These are phyloP conservation scores for Papilio helenus DNA, from an alignment of 1,140 invertebrate species.

Conservation along the genomic window DNA sequence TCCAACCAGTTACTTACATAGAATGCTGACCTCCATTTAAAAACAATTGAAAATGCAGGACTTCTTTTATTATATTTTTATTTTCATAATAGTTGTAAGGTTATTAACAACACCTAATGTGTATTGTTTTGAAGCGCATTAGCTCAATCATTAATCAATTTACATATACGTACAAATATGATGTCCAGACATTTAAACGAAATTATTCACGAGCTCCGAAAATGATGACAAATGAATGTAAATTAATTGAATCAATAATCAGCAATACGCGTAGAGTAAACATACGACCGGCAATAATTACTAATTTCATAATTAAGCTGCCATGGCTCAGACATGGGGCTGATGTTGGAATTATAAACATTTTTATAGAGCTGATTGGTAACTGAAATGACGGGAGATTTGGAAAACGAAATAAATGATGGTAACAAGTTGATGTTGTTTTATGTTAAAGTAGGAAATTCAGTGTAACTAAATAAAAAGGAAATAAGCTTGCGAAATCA, in stretches of 20 bases:
- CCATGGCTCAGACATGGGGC: constrained; percentile 1
- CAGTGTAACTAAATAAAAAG: too few relatives aligned
- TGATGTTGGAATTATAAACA: constrained; percentile 4
- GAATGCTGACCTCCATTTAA: constrained; percentile 9
- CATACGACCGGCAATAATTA: constrained; percentile 48
- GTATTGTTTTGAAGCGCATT: neutral
- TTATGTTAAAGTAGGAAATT: too few relatives aligned
- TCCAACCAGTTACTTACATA: neutral
- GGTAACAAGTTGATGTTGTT: too few relatives aligned
- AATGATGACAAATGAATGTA: constrained; percentile 41
- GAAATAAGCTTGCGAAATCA: too few relatives aligned
- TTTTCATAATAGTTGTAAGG: neutral
- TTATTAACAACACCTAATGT: neutral
- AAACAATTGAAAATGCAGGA: neutral
- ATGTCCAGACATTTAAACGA: constrained; percentile 25
- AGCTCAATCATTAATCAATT: constrained; percentile 18
- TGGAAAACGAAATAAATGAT: neutral
- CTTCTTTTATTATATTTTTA: constrained; percentile 24
- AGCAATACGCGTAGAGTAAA: constrained; percentile 48
- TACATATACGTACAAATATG: constrained; percentile 7
- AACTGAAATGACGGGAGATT: neutral
- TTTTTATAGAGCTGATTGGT: neutral
- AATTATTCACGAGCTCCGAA: constrained; percentile 15
- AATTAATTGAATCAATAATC: constrained; percentile 62
- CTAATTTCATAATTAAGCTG: constrained; percentile 53